phyloP scores from a whole-genome alignment of 1,140 invertebrate species.

The Physella acuta region DNA sequence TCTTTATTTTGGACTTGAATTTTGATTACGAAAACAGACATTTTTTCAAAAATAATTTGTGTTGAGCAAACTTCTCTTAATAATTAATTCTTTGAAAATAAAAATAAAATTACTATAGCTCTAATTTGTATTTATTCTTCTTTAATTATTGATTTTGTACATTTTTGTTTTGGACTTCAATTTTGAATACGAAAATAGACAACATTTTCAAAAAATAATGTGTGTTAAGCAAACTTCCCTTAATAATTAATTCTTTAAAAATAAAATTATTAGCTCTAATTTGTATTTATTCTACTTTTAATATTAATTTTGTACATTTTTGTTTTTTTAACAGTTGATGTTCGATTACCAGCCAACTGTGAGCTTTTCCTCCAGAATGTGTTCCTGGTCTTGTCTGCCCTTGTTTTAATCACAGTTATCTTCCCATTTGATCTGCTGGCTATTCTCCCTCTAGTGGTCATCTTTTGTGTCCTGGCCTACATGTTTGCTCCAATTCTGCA shows the following conservation, averaged over 20 bases:
- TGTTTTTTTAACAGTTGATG: conserved; percentile 61
- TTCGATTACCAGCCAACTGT: conserved; percentile 63
- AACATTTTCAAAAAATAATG: too few species aligned
- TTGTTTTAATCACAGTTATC: conserved; percentile 65
- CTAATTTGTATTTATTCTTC: too few species aligned
- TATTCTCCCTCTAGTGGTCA: conserved; percentile 62
- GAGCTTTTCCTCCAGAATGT: conserved; percentile 66
- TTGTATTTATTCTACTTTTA: too few species aligned
- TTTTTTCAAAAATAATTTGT: not conserved
- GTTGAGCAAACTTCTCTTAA: too few species aligned
- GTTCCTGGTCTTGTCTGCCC: conserved; percentile 61
- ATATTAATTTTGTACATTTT: conserved; percentile 3
- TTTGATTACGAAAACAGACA: not conserved
- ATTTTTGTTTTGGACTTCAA: too few species aligned
- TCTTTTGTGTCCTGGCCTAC: conserved; percentile 66
- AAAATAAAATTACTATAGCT: too few species aligned
- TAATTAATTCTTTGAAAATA: too few species aligned
- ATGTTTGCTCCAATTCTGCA: conserved; percentile 62
- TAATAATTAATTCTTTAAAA: too few species aligned
- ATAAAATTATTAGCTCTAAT: too few species aligned
- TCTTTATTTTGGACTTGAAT: not conserved
- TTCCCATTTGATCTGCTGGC: conserved; percentile 69
- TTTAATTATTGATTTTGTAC: too few species aligned
- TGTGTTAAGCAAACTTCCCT: too few species aligned
- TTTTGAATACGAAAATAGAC: too few species aligned